These are phyloP conservation scores for Atherinomorus stipes DNA, from an alignment of 2,113 vertebrate genomes.

Conservation along the genomic window DNA sequence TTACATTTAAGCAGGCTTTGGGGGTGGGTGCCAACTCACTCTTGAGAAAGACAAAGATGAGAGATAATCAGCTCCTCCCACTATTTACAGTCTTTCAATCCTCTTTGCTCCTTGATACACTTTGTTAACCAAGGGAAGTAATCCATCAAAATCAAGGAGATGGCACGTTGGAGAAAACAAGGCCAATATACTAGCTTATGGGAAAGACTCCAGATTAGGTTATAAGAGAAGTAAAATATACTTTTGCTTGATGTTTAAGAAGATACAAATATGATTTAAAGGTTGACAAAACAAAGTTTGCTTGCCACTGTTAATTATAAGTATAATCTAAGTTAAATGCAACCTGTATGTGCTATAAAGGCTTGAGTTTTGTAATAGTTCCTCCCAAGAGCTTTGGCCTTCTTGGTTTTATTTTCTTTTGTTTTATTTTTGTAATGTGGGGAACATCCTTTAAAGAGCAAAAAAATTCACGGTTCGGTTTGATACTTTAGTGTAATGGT, in stretches of 20 bases:
- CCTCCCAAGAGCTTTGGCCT: too few relatives aligned
- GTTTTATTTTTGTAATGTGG: too few relatives aligned
- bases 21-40: conserved; percentile 33
- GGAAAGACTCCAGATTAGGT: conserved; percentile 37
- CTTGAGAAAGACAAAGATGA: conserved; percentile 51
- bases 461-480: too few relatives aligned
- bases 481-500: too few relatives aligned
- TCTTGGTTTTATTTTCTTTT: too few relatives aligned
- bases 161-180: conserved; percentile 40
- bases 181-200: conserved; percentile 39
- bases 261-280: conserved; percentile 10
- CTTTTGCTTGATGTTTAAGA: conserved; percentile 42
- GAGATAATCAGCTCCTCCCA: conserved; percentile 63
- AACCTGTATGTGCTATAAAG: too few relatives aligned
- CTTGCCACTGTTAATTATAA: neutral
- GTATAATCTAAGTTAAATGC: neutral
- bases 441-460: too few relatives aligned
- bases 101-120: conserved; percentile 54
- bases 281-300: neutral
- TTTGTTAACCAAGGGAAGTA: conserved; percentile 61
- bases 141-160: conserved; percentile 60
- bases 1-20: conserved; percentile 20
- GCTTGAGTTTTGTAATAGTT: too few relatives aligned
- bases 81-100: conserved; percentile 54
- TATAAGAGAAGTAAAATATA: conserved; percentile 36